These are phyloP conservation scores for Drosophila differens DNA, from an alignment of 2,888 invertebrate species.

Conservation along the genomic window DNA sequence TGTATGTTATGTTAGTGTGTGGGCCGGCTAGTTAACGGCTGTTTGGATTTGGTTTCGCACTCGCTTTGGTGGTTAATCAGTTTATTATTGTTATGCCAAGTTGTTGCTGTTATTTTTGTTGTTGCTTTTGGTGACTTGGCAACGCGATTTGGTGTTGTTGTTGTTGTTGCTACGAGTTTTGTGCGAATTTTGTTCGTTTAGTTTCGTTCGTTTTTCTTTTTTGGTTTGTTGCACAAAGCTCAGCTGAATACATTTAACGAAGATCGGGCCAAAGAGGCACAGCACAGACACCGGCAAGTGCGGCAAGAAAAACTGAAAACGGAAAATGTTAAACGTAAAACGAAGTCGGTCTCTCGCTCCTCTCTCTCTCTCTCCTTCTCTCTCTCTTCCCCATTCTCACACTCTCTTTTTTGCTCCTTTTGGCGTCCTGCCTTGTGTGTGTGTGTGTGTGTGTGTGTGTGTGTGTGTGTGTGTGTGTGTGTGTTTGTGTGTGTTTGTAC, in stretches of 20 bases:
- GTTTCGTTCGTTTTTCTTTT: not conserved
- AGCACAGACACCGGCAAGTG: conserved; percentile 12
- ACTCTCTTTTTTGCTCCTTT: conserved; percentile 28
- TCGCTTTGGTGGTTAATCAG: conserved; percentile 48
- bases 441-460: conserved; percentile 7
- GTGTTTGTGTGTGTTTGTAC: conserved; percentile 8
- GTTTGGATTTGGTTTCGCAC: conserved; percentile 49
- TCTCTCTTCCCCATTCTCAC: not conserved
- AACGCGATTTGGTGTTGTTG: conserved; percentile 20
- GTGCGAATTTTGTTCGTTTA: not conserved
- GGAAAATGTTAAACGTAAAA: conserved; percentile 38
- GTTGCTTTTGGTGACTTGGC: conserved; percentile 24
- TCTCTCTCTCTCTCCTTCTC: conserved; percentile 1
- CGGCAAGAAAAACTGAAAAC: conserved; percentile 14
- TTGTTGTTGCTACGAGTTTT: not conserved
- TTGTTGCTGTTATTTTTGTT: conserved; percentile 4
- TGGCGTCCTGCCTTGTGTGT: conserved; percentile 13
- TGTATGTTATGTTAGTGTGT: conserved; percentile 7
- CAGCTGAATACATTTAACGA: conserved; percentile 8
- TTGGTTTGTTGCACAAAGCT: not conserved
- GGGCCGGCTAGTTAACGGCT: conserved; percentile 59
- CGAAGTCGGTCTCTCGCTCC: conserved; percentile 22
- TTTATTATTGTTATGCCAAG: conserved; percentile 19
- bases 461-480: conserved; percentile 8
- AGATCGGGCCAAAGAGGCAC: conserved; percentile 45